Evolutionary conservation across 35 echinoderm and acorn worm genomes (phyloP).

Genomic region (Anneissia japonica): DNA sequence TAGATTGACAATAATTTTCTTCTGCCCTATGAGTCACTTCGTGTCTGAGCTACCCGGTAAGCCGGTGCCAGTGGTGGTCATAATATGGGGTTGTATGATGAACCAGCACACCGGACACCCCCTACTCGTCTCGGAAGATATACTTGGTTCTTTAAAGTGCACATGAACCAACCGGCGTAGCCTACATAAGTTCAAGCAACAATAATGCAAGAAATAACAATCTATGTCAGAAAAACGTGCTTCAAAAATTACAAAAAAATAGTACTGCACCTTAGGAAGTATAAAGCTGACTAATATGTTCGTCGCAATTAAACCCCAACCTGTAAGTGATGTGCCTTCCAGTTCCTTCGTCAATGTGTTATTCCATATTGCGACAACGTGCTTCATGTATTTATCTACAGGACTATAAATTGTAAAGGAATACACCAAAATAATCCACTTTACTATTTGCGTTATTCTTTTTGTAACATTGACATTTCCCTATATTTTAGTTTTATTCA

Average conservation of each 20-base stretch:
- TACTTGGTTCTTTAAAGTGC: not conserved
- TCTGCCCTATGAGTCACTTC: too few relatives aligned
- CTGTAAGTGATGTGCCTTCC: constrained; percentile 28
- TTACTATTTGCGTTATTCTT: too few relatives aligned
- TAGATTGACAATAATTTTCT: too few relatives aligned
- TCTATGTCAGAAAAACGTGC: not conserved
- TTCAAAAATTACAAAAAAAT: not conserved
- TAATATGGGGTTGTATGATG: too few relatives aligned
- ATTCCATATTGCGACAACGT: constrained; percentile 8
- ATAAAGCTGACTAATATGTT: constrained; percentile 15
- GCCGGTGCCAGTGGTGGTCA: too few relatives aligned
- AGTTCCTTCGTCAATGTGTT: not conserved
- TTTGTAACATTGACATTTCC: too few relatives aligned
- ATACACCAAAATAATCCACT: too few relatives aligned
- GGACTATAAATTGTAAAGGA: not conserved
- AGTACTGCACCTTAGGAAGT: not conserved
- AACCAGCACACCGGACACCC: too few relatives aligned
- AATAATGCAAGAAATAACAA: not conserved
- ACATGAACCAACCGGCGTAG: not conserved
- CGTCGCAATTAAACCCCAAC: constrained; percentile 7
- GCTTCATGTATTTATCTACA: not conserved
- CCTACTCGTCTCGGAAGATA: too few relatives aligned
- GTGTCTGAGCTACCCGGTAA: too few relatives aligned
- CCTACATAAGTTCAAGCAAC: not conserved
- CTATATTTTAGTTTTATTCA: too few relatives aligned